Conservation (phyloP, 2,888 invertebrate species). For the Watsonalla binaria region DNA sequence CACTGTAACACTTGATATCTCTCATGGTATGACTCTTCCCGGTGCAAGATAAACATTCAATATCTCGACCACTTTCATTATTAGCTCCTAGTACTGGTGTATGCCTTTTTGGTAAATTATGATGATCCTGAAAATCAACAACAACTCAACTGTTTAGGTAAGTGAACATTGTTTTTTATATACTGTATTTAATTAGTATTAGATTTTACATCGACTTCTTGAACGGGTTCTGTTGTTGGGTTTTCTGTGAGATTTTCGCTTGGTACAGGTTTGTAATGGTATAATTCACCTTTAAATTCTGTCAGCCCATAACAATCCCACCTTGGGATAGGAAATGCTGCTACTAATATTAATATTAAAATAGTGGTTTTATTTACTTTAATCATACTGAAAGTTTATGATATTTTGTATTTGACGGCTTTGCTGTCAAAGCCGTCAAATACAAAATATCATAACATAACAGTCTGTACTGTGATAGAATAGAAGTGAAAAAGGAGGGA, state of each 20-base stretch:
- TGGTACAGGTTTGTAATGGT: neutral
- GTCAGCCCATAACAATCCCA: neutral
- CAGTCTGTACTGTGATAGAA: too few relatives aligned
- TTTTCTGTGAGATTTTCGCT: neutral
- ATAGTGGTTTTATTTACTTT: neutral
- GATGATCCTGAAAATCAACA: neutral
- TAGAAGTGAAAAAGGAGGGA: too few relatives aligned
- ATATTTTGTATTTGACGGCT: too few relatives aligned
- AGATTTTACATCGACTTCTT: conserved; percentile 27
- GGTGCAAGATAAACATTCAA: conserved; percentile 33
- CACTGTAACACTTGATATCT: conserved; percentile 39
- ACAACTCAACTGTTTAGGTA: conserved; percentile 18
- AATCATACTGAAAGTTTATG: too few relatives aligned
- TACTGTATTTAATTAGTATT: conserved; percentile 29
- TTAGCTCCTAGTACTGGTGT: neutral
- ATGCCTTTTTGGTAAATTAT: neutral
- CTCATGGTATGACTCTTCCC: conserved; percentile 15
- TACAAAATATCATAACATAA: too few relatives aligned
- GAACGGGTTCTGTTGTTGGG: conserved; percentile 28
- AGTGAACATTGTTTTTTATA: conserved; percentile 27
- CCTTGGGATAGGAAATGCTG: neutral
- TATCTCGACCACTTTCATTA: neutral
- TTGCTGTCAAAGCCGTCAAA: too few relatives aligned
- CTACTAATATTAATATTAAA: neutral
- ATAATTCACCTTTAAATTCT: neutral